phyloP scores from a whole-genome alignment of 2,888 invertebrate species.

The Heliconius cydno region DNA sequence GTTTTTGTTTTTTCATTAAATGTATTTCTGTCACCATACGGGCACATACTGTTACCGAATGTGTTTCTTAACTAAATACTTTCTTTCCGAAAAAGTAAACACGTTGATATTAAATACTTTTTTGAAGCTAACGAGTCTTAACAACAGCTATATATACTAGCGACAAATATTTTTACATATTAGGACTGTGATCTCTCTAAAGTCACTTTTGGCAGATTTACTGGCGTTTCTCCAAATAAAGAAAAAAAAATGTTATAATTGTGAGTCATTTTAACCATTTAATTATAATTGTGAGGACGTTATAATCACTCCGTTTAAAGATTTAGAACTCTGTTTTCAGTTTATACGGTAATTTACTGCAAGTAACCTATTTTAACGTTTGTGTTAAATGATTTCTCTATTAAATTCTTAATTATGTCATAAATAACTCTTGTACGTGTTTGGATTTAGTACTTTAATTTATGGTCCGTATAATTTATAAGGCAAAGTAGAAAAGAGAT shows the following conservation, averaged over 20 bases:
- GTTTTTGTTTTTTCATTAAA: not conserved
- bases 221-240: not conserved
- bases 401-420: conserved; percentile 14
- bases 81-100: not conserved
- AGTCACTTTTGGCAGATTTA: too few species aligned
- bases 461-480: conserved; percentile 9
- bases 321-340: conserved; percentile 7
- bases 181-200: too few species aligned
- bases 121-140: too few species aligned
- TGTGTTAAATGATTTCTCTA: conserved; percentile 21
- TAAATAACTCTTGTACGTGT: conserved; percentile 12
- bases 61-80: not conserved
- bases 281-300: not conserved
- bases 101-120: too few species aligned
- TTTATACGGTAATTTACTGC: not conserved
- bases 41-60: not conserved
- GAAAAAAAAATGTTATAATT: not conserved
- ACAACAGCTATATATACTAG: too few species aligned
- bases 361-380: not conserved
- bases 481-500: not conserved
- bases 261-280: not conserved
- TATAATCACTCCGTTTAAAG: not conserved
- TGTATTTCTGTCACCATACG: not conserved
- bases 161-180: too few species aligned
- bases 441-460: conserved; percentile 5